Conservation (phyloP, 2,888 invertebrate genomes). For the Pogonocherus hispidulus region DNA sequence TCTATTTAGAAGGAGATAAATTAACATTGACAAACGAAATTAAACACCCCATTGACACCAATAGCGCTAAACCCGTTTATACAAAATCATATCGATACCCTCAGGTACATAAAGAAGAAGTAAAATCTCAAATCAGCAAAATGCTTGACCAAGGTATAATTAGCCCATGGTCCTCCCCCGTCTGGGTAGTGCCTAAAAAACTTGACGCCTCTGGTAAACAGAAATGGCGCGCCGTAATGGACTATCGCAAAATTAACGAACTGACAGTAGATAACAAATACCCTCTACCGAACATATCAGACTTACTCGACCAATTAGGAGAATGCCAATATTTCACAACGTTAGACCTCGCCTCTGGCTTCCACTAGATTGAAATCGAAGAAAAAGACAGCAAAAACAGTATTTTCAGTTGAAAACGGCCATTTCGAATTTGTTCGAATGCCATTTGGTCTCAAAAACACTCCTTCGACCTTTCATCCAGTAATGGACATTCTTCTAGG, state of each 20-base stretch:
- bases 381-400: no score
- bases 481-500: slow-evolving; percentile 35
- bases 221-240: slow-evolving; percentile 37
- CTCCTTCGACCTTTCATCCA: slow-evolving; percentile 35
- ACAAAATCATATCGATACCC: slow-evolving; percentile 16
- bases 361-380: no score
- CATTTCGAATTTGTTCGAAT: slow-evolving; percentile 10
- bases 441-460: slow-evolving; percentile 39
- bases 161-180: slow-evolving; percentile 16
- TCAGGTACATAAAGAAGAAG: slow-evolving; percentile 17
- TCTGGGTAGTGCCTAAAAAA: slow-evolving; percentile 52
- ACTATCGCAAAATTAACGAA: slow-evolving; percentile 58
- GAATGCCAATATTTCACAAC: slow-evolving; percentile 60
- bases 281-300: slow-evolving; percentile 60
- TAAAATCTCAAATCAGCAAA: slow-evolving; percentile 24
- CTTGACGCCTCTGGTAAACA: slow-evolving; percentile 40
- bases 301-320: slow-evolving; percentile 62
- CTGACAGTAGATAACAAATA: slow-evolving; percentile 59
- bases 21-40: slow-evolving; percentile 32
- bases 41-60: slow-evolving; percentile 26
- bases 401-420: no score
- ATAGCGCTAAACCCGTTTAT: neutral
- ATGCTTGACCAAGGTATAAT: slow-evolving; percentile 34
- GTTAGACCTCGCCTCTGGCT: slow-evolving; percentile 49
- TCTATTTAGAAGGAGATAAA: slow-evolving; percentile 33